These are phyloP conservation scores for Drosophila hamatofila DNA, from an alignment of 2,888 invertebrate species.

Conservation along the genomic window DNA sequence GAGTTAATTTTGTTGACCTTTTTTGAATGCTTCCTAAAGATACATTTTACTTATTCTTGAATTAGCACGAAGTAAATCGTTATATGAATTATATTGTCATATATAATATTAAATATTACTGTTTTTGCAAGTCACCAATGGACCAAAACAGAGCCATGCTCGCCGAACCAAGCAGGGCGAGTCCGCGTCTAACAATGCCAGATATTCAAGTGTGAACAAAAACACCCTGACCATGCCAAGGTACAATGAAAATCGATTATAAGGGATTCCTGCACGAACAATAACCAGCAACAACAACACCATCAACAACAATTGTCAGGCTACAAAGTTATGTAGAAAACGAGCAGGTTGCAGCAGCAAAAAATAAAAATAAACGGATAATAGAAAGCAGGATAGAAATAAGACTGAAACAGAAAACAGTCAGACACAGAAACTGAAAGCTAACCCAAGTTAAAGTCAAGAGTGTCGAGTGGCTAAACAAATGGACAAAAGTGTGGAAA, in stretches of 20 bases:
- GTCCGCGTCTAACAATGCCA: not conserved
- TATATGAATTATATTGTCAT: constrained; percentile 19
- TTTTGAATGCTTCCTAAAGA: too few relatives aligned
- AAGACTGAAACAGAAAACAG: constrained; percentile 7
- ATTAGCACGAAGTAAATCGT: not conserved
- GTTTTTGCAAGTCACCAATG: constrained; percentile 12
- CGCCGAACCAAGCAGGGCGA: constrained; percentile 2
- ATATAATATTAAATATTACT: not conserved
- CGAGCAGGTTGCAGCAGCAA: constrained; percentile 11
- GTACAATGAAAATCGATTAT: constrained; percentile 61
- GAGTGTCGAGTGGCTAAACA: constrained; percentile 46
- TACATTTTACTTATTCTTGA: constrained; percentile 16
- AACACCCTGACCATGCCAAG: constrained; percentile 23
- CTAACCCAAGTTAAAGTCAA: constrained; percentile 36
- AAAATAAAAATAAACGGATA: constrained; percentile 3
- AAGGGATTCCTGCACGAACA: constrained; percentile 43
- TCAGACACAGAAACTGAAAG: constrained; percentile 20
- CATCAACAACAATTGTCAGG: constrained; percentile 12
- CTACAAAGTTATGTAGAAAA: constrained; percentile 19
- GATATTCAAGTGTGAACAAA: constrained; percentile 52
- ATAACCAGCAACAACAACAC: constrained; percentile 30
- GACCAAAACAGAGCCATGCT: not conserved
- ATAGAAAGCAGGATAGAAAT: constrained; percentile 1
- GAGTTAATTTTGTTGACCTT: too few relatives aligned
- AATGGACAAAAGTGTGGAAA: constrained; percentile 56